Evolutionary conservation across 1,140 invertebrate genomes (phyloP).

Genomic region (Stegodyphus mimosarum): DNA sequence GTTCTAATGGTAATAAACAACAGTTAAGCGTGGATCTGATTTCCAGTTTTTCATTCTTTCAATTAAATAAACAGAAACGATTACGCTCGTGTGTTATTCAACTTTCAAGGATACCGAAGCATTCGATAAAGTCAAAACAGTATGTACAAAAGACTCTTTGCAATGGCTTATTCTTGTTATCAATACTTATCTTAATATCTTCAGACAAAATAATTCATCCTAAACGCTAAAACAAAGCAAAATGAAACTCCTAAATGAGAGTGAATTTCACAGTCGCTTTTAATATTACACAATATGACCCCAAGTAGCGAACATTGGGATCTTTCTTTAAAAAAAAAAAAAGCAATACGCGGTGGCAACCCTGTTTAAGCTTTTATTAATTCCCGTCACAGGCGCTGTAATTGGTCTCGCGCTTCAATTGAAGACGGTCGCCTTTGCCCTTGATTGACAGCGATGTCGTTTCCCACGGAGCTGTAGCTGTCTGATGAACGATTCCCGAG

Average conservation of each 20-base stretch:
- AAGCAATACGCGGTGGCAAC: constrained; percentile 4
- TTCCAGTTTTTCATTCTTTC: too few relatives aligned
- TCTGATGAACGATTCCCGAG: too few relatives aligned
- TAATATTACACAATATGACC: background rate
- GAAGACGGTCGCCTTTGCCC: constrained; percentile 53
- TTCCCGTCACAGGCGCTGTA: constrained; percentile 49
- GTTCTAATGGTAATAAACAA: too few relatives aligned
- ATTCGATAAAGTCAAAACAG: background rate
- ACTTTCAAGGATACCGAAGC: too few relatives aligned
- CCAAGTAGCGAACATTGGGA: constrained; percentile 14
- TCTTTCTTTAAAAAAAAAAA: background rate
- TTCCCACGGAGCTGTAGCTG: constrained; percentile 14
- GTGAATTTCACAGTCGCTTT: too few relatives aligned
- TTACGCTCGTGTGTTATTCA: too few relatives aligned
- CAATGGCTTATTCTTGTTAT: background rate
- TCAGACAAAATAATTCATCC: background rate
- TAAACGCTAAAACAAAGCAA: too few relatives aligned
- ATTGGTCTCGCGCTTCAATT: constrained; percentile 55
- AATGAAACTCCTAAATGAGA: too few relatives aligned
- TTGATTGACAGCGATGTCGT: constrained; percentile 53
- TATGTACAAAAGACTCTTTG: background rate
- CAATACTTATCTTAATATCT: background rate
- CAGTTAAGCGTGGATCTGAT: too few relatives aligned
- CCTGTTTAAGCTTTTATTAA: constrained; percentile 49
- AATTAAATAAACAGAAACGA: too few relatives aligned